phyloP scores from a whole-genome alignment of 2,113 vertebrate species.

The Saguinus imperator region DNA sequence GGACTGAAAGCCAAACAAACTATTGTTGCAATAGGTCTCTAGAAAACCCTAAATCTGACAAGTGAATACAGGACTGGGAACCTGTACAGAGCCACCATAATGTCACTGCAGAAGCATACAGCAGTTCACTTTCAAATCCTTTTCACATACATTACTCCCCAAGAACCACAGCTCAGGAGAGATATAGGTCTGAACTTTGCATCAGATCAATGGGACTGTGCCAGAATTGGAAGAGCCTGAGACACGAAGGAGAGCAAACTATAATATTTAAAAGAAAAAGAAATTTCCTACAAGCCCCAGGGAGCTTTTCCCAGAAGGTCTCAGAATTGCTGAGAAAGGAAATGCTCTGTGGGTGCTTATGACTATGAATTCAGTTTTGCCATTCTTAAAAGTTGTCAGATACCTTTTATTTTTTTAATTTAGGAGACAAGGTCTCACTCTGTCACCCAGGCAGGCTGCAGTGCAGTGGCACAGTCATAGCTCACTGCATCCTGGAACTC shows the following conservation, averaged over 20 bases:
- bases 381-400: not conserved
- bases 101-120: not conserved
- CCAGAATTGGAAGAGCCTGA: not conserved
- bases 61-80: not conserved
- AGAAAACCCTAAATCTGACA: not conserved
- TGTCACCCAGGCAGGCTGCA: too few species aligned
- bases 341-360: not conserved
- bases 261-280: not conserved
- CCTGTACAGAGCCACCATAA: not conserved
- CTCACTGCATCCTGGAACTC: too few species aligned
- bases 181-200: not conserved
- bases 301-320: slow-evolving; percentile 36
- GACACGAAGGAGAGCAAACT: not conserved
- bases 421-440: too few species aligned
- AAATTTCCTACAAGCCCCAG: not conserved
- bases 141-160: not conserved
- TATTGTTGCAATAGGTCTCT: not conserved
- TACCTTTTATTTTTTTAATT: not conserved
- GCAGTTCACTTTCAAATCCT: not conserved
- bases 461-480: too few species aligned
- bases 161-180: not conserved
- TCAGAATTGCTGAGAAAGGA: slow-evolving; percentile 31
- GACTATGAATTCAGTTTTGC: not conserved
- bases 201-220: not conserved
- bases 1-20: not conserved